These are phyloP conservation scores for Nothocercus nigrocapillus DNA, from an alignment of 2,113 vertebrate genomes.

Conservation along the genomic window DNA sequence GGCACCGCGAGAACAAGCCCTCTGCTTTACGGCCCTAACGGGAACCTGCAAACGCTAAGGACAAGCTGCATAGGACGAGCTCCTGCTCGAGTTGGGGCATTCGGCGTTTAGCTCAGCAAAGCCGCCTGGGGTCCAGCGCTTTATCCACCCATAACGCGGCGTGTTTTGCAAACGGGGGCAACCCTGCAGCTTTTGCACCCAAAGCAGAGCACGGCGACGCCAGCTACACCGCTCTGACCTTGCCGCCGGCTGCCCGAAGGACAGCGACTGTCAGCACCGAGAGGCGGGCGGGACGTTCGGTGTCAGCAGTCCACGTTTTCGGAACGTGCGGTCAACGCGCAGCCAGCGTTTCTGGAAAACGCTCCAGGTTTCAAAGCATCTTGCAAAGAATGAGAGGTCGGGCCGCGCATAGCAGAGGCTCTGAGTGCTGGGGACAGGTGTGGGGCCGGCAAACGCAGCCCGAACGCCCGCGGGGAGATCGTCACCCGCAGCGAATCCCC, in stretches of 20 bases:
- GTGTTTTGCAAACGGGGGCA: fast-evolving
- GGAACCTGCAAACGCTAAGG: neutral
- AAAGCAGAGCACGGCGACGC: fast-evolving
- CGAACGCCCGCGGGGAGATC: fast-evolving
- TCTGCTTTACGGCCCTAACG: neutral
- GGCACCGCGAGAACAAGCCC: neutral
- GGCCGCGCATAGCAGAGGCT: neutral
- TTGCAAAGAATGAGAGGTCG: neutral
- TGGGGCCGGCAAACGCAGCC: neutral
- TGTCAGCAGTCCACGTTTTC: neutral
- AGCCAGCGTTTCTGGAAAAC: neutral
- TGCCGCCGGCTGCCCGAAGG: neutral
- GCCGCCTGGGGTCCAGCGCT: neutral
- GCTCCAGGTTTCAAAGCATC: neutral
- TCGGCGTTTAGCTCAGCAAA: neutral
- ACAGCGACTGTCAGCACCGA: neutral
- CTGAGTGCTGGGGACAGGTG: slow-evolving; percentile 19
- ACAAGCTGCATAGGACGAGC: too few relatives aligned
- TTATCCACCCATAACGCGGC: fast-evolving
- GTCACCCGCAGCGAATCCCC: fast-evolving
- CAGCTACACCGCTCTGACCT: neutral
- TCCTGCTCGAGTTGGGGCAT: fast-evolving
- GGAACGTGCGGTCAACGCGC: neutral
- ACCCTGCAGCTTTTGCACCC: neutral
- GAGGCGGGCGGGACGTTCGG: neutral